phyloP scores from a whole-genome alignment of 2,113 vertebrate genomes.

The Halichoeres trimaculatus region DNA sequence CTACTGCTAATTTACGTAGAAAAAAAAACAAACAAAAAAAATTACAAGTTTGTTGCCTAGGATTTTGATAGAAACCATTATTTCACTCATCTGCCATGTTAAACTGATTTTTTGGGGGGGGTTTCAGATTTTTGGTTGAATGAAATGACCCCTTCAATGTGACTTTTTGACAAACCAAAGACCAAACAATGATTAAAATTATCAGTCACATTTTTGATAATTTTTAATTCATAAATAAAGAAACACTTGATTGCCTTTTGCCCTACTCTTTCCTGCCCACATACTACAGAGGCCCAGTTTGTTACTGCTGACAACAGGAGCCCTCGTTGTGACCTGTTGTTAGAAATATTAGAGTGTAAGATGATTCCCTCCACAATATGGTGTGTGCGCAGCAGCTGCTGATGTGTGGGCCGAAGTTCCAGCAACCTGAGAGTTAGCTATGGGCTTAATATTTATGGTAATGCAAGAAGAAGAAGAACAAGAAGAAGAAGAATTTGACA shows the following conservation, averaged over 20 bases:
- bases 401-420: conserved; percentile 11
- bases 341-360: conserved; percentile 28
- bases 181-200: background rate
- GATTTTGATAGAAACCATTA: too few species aligned
- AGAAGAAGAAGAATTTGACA: background rate
- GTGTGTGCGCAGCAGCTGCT: conserved; percentile 27
- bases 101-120: too few species aligned
- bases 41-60: too few species aligned
- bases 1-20: too few species aligned
- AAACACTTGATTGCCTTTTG: background rate
- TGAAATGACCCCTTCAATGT: too few species aligned
- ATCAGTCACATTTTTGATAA: background rate
- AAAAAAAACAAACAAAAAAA: too few species aligned
- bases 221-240: background rate
- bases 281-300: too few species aligned
- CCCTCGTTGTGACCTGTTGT: conserved; percentile 28
- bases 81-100: too few species aligned
- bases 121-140: too few species aligned
- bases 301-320: background rate
- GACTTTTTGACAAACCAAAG: background rate
- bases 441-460: background rate
- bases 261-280: background rate
- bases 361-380: conserved; percentile 39
- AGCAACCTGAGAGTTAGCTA: conserved; percentile 9
- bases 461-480: background rate